Percentiles rank a stretch among this genome's conserved stretches.
Evolutionary conservation across 2,797 vertebrate species (phyloP).

Genomic region (Pipistrellus kuhlii): DNA sequence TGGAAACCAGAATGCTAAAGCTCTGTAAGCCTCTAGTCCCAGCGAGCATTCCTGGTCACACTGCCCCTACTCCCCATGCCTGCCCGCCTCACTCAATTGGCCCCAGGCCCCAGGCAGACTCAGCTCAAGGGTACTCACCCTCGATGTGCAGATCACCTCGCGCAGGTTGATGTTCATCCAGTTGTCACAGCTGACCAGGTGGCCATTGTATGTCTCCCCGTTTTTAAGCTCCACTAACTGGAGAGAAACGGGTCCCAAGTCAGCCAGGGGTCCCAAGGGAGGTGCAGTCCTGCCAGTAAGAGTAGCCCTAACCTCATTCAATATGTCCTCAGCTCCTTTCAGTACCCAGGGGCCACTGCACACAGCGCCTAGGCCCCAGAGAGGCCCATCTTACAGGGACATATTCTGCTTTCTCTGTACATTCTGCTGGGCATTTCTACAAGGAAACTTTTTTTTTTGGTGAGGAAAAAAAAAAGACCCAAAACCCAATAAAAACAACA

Average conservation of each 20-base stretch:
- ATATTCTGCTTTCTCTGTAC: not conserved
- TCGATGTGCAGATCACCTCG: slow-evolving; percentile 98
- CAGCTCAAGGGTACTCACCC: slow-evolving; percentile 88
- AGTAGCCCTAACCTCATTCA: not conserved
- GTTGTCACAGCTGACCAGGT: slow-evolving; percentile 99
- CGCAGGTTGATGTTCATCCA: slow-evolving; percentile 99
- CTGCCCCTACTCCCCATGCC: no score
- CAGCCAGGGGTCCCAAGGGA: not conserved
- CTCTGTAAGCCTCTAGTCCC: not conserved
- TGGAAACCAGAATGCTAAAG: not conserved
- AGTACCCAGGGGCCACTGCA: not conserved
- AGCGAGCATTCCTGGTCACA: no score
- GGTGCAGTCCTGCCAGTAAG: not conserved
- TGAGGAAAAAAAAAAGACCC: not conserved
- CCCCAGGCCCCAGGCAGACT: not conserved
- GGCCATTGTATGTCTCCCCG: slow-evolving; percentile 98
- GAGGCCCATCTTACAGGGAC: not conserved
- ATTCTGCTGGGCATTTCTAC: not conserved
- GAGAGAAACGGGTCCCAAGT: not conserved
- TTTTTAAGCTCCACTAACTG: slow-evolving; percentile 99
- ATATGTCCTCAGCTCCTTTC: not conserved
- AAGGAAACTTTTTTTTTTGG: not conserved
- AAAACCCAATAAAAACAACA: not conserved
- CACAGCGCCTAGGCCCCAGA: rapidly evolving
- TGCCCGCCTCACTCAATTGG: not conserved